Base-by-base conservation (phyloP, 2,888 invertebrate species). In the Drosophila paramelanica region DNA sequence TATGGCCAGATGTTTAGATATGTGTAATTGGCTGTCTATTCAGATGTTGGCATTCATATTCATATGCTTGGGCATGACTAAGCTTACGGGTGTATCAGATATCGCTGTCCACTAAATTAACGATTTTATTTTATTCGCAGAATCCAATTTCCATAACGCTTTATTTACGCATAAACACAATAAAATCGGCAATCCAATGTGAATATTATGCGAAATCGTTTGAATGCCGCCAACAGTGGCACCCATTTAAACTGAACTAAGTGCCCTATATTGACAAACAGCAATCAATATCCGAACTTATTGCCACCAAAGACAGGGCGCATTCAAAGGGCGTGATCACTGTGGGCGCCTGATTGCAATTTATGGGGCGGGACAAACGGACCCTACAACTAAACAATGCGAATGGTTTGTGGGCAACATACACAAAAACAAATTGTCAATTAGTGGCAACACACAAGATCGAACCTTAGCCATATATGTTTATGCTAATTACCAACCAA, bases 131-230 rank as follows among this genome's bases (percentile, higher is more conserved):
- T 65, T 17, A 33, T 45, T 10, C 27, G 8, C 14, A 60, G n/a
- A 47, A 57, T 14, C 0, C 39, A 61, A 73, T 78, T 75, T 72
- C 36, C 65, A 78, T 78, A 78, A 72, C 68, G 68, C 52, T 77
- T 65, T 68, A 80, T 72, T 72, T 64, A 65, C 57, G 62, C 74
- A 82, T 85, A 79, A 81, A 77, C 65, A 74, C 58, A 76, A 73
- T 87, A 69, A 82, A 87, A 70, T 75, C 72, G 56, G 51, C 57
- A 62, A 65, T 20, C 58, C 57, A 73, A 88, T 81, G 72, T 61
- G 61, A 75, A 79, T 68, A 72, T 85, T 74, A 87, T 84, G 81
- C 76, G 68, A 75, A 75, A 75, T 67, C 42, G 66, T 52, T 69
- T 39, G 14, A 51, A 25, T 55, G 36, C 10, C 43, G 43, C 14